Evolutionary conservation across 2,113 vertebrate genomes (phyloP).

Genomic region (Castor canadensis): DNA sequence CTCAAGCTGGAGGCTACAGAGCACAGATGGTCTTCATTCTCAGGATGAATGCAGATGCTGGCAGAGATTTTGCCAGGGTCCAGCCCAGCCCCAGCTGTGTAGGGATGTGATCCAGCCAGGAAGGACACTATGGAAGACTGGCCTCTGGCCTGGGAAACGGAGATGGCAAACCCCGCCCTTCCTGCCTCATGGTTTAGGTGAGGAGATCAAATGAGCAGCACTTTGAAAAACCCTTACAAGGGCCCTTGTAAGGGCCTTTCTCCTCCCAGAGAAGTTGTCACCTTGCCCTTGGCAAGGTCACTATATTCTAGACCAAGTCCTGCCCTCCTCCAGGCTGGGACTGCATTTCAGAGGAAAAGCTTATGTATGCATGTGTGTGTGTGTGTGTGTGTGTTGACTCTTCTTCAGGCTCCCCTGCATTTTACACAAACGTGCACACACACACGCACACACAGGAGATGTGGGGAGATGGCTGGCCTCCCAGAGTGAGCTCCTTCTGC

Average conservation of each 20-base stretch:
- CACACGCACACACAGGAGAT: background rate
- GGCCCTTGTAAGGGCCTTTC: background rate
- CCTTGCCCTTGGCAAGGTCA: background rate
- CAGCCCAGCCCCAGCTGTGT: background rate
- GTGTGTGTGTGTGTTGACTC: background rate
- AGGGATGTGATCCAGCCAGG: background rate
- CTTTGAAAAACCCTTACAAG: background rate
- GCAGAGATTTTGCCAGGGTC: background rate
- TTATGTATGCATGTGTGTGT: background rate
- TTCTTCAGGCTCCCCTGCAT: slow-evolving; percentile 16
- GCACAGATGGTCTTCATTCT: background rate
- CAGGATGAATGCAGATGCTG: background rate
- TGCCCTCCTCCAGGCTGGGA: background rate
- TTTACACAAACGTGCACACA: background rate
- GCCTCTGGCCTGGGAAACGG: background rate
- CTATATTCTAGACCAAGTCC: background rate
- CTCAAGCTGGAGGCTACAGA: background rate
- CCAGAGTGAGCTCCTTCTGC: background rate
- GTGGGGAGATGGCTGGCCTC: background rate
- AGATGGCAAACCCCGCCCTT: background rate
- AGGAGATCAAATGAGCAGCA: background rate
- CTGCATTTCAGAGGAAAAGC: background rate
- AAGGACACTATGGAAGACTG: background rate
- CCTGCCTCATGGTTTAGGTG: background rate
- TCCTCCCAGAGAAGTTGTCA: background rate